phyloP scores from a whole-genome alignment of 2,113 vertebrate genomes.

The rabbit (Oryctolagus cuniculus) region DNA sequence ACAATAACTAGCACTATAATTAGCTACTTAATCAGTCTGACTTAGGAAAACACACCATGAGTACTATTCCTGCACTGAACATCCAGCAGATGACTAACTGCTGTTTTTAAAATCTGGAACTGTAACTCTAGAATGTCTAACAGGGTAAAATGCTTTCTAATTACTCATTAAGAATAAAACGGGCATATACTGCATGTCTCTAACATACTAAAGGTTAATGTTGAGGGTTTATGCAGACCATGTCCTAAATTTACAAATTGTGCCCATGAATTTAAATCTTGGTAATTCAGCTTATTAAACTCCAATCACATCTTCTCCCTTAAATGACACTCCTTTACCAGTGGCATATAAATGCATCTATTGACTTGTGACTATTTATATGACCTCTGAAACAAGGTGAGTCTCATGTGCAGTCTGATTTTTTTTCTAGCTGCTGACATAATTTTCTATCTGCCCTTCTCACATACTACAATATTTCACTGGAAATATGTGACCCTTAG shows the following conservation, averaged over 20 bases:
- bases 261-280: conserved; percentile 61
- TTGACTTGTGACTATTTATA: conserved; percentile 34
- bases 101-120: conserved; percentile 65
- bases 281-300: conserved; percentile 56
- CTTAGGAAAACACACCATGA: conserved; percentile 54
- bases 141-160: conserved; percentile 49
- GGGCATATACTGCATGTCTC: background rate
- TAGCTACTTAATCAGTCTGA: conserved; percentile 70
- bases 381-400: conserved; percentile 35
- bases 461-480: background rate
- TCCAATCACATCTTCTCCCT: conserved; percentile 27
- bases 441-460: background rate
- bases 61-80: conserved; percentile 48
- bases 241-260: conserved; percentile 58
- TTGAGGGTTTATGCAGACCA: conserved; percentile 25
- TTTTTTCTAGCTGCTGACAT: conserved; percentile 28
- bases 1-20: conserved; percentile 66
- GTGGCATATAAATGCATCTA: conserved; percentile 54
- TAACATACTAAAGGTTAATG: conserved; percentile 62
- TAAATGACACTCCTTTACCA: conserved; percentile 48
- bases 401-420: background rate
- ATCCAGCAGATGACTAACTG: conserved; percentile 66
- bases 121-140: conserved; percentile 25
- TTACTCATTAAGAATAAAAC: conserved; percentile 62
- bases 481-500: background rate